Percentiles rank a stretch among this genome's conserved stretches.
Evolutionary conservation across 2,797 vertebrate species (phyloP).

Genomic region (Eulemur albifrons): DNA sequence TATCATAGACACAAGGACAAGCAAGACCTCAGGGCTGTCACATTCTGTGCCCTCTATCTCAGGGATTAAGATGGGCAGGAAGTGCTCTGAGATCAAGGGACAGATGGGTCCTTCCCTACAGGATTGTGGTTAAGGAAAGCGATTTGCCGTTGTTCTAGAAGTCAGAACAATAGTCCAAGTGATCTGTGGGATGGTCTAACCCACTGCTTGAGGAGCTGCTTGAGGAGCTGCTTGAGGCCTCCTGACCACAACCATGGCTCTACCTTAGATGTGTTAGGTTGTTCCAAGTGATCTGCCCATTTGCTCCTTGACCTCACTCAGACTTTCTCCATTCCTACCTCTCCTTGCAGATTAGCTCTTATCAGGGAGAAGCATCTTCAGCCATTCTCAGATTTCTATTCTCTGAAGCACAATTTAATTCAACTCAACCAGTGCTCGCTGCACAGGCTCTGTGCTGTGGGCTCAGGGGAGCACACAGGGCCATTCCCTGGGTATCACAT

Average conservation of each 20-base stretch:
- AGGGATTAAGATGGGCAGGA: not conserved
- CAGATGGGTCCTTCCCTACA: not conserved
- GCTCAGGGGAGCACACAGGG: not conserved
- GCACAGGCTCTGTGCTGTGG: not conserved
- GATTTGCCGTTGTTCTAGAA: not conserved
- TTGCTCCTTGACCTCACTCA: not conserved
- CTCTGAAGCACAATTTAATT: not conserved
- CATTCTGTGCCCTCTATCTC: not conserved
- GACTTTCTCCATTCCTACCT: not conserved
- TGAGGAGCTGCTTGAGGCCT: not conserved
- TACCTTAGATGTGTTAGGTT: not conserved
- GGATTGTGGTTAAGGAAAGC: not conserved
- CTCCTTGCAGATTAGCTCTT: not conserved
- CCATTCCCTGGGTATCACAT: not conserved
- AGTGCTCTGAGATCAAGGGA: not conserved
- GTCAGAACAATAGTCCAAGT: not conserved
- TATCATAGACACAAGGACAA: not conserved
- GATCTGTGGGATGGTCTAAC: not conserved
- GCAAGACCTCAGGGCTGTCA: not conserved
- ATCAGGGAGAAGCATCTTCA: not conserved
- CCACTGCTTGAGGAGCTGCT: not conserved
- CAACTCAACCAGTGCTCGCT: not conserved
- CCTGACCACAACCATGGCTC: not conserved
- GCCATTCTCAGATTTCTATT: not conserved
- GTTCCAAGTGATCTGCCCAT: not conserved